Evolutionary conservation across 2,113 vertebrate genomes (phyloP).

Genomic region (Lethenteron reissneri): DNA sequence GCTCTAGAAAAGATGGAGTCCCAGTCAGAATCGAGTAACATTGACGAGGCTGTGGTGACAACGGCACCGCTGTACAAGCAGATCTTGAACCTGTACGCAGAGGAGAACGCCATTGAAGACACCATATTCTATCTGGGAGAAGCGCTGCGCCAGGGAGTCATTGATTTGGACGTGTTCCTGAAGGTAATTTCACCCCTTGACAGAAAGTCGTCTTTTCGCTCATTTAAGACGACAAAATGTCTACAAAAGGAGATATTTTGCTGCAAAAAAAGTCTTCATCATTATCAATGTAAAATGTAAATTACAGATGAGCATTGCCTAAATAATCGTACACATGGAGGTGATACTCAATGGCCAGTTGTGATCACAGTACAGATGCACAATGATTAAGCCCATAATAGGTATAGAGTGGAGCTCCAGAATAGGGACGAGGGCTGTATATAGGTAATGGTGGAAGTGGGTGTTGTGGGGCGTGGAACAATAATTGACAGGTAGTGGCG

Average conservation of each 20-base stretch:
- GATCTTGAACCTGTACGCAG: constrained; percentile 88
- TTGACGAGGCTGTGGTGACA: constrained; percentile 88
- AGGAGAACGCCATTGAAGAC: constrained; percentile 96
- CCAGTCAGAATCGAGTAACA: constrained; percentile 95
- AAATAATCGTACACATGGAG: too few relatives aligned
- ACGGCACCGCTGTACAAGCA: constrained; percentile 93
- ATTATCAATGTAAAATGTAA: too few relatives aligned
- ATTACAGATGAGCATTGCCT: too few relatives aligned
- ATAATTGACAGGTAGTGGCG: too few relatives aligned
- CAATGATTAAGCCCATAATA: too few relatives aligned
- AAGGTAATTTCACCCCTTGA: constrained; percentile 35
- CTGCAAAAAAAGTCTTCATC: background rate
- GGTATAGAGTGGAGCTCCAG: too few relatives aligned
- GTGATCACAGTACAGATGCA: too few relatives aligned
- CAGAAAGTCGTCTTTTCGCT: background rate
- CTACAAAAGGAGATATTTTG: background rate
- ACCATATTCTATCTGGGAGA: constrained; percentile 97
- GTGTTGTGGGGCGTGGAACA: too few relatives aligned
- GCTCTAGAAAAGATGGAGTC: constrained; percentile 97
- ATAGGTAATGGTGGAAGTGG: too few relatives aligned
- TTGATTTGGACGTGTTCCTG: constrained; percentile 89
- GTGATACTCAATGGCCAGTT: too few relatives aligned
- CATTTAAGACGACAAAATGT: background rate
- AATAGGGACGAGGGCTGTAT: too few relatives aligned
- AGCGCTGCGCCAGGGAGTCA: constrained; percentile 70